These are phyloP conservation scores for Megaceryle alcyon DNA, from an alignment of 2,797 vertebrate species.

Conservation along the genomic window DNA sequence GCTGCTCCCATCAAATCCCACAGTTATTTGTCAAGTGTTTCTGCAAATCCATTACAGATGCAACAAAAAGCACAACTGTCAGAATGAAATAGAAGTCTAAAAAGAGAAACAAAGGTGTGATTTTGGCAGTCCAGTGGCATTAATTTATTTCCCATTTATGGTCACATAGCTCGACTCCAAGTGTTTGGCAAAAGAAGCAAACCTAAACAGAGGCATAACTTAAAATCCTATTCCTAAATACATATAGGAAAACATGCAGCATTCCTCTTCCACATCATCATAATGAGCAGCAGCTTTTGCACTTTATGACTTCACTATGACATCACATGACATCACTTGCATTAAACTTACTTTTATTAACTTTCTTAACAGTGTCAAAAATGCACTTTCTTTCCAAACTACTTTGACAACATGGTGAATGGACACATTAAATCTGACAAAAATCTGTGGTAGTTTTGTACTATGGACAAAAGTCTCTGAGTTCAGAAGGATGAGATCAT, in stretches of 20 bases:
- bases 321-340: not conserved
- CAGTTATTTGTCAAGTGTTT: conserved; percentile 22
- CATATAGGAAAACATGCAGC: not conserved
- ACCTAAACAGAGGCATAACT: not conserved
- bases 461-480: not conserved
- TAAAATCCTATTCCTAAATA: not conserved
- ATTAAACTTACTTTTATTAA: not conserved
- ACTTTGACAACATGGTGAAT: not conserved
- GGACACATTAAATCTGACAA: not conserved
- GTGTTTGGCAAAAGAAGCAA: not conserved
- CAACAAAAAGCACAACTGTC: not conserved
- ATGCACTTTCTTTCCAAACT: not conserved
- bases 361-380: not conserved
- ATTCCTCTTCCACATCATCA: not conserved
- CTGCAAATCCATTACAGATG: not conserved
- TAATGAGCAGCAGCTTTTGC: not conserved
- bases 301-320: not conserved
- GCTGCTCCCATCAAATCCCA: not conserved
- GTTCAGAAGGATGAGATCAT: not conserved
- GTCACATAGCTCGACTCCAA: not conserved
- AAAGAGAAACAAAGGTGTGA: not conserved
- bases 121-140: not conserved
- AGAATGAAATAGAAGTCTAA: not conserved
- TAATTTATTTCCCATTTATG: conserved; percentile 1
- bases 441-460: not conserved